Evolutionary conservation across 2,113 vertebrate species (phyloP).

Genomic region (Dicentrarchus labrax): DNA sequence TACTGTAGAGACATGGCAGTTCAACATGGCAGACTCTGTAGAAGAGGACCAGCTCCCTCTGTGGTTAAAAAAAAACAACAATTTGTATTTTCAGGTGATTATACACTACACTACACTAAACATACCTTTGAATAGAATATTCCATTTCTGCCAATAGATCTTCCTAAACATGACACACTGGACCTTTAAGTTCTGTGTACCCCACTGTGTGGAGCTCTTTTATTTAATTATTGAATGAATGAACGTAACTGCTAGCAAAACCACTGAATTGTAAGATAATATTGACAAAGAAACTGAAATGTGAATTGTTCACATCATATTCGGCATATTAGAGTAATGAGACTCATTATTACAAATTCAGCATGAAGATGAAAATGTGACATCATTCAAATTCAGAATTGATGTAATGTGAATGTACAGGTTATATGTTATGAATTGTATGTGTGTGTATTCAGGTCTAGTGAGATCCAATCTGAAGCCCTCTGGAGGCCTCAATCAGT

Average conservation of each 20-base stretch:
- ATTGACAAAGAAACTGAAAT: neutral
- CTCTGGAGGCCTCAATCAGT: slow-evolving; percentile 37
- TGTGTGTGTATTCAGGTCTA: slow-evolving; percentile 12
- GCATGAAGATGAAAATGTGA: neutral
- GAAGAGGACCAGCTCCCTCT: too few species aligned
- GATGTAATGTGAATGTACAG: neutral
- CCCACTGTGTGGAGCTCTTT: neutral
- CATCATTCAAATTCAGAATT: neutral
- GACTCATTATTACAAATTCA: neutral
- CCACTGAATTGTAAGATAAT: too few species aligned
- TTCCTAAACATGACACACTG: too few species aligned
- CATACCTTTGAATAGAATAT: too few species aligned
- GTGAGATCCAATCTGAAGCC: slow-evolving; percentile 30
- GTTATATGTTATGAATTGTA: slow-evolving; percentile 8
- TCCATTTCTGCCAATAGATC: neutral
- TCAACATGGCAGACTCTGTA: too few species aligned
- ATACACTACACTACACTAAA: too few species aligned
- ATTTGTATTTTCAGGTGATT: too few species aligned
- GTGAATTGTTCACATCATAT: neutral
- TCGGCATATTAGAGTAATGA: neutral
- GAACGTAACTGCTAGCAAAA: too few species aligned
- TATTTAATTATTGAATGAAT: neutral
- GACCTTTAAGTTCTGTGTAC: neutral
- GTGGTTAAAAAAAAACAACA: too few species aligned
- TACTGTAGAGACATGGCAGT: too few species aligned